phyloP scores from a whole-genome alignment of 2,888 invertebrate genomes.

The Kuschelorhynchus macadamiae region DNA sequence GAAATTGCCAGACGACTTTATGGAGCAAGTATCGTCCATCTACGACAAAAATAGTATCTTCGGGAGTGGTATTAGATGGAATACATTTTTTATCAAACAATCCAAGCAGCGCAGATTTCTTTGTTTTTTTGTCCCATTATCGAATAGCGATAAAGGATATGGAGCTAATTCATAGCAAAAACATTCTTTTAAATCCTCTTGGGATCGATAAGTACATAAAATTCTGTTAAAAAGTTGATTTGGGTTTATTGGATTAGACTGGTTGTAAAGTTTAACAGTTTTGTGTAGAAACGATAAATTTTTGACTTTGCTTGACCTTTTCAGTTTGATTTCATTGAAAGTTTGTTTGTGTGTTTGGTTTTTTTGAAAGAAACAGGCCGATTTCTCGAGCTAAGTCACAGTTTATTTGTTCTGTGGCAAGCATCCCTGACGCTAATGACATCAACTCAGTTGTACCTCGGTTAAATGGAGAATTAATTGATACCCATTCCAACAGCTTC shows the following conservation, averaged over 20 bases:
- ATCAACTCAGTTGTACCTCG: too few species aligned
- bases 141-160: background rate
- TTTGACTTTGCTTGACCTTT: background rate
- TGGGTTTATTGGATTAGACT: background rate
- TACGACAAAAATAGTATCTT: slow-evolving; percentile 3
- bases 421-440: background rate
- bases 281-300: background rate
- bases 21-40: background rate
- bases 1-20: background rate
- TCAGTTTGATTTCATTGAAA: background rate
- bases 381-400: background rate
- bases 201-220: background rate
- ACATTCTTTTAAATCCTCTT: background rate
- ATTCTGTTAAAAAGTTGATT: slow-evolving; percentile 4
- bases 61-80: slow-evolving; percentile 8
- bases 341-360: background rate
- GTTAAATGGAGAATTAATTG: too few species aligned
- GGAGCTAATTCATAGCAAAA: background rate
- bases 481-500: too few species aligned
- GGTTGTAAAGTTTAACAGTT: background rate
- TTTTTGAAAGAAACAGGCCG: background rate
- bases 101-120: slow-evolving; percentile 11
- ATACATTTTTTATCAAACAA: too few species aligned
- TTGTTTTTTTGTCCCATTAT: background rate
- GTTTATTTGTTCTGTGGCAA: background rate